phyloP scores from a whole-genome alignment of 2,888 invertebrate genomes.

The Oasisia sp. region DNA sequence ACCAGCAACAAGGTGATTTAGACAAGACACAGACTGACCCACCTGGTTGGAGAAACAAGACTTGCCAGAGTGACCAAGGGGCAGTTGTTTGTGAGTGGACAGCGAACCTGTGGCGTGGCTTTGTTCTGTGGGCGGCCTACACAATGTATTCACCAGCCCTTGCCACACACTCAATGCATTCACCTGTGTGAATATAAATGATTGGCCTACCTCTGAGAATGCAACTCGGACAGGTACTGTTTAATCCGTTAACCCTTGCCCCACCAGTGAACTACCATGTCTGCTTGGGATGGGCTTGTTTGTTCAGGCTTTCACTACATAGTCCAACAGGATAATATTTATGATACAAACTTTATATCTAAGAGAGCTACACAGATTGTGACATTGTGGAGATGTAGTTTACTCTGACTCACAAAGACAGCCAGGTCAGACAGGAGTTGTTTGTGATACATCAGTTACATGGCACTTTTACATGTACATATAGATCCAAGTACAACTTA shows the following conservation, averaged over 20 bases:
- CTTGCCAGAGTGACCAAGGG: not conserved
- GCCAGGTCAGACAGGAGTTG: too few relatives aligned
- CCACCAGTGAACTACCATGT: not conserved
- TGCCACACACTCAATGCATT: not conserved
- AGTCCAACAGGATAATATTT: not conserved
- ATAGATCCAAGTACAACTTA: too few relatives aligned
- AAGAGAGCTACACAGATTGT: not conserved
- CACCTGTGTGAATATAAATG: not conserved
- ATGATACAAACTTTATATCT: not conserved
- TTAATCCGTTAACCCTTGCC: constrained; percentile 9
- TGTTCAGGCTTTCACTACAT: not conserved
- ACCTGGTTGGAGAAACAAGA: not conserved
- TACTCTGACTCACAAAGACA: not conserved
- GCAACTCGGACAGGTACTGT: not conserved
- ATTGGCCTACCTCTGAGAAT: constrained; percentile 12
- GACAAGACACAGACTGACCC: not conserved
- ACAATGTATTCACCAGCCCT: not conserved
- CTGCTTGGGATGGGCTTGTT: not conserved
- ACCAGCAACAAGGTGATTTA: not conserved
- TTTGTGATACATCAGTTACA: too few relatives aligned
- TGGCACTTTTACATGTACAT: too few relatives aligned
- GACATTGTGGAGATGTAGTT: not conserved
- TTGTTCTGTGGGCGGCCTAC: not conserved
- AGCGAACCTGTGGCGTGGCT: not conserved
- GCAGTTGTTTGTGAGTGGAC: not conserved